Evolutionary conservation across 2,113 vertebrate species (phyloP), one percentile per base, ranked within the genome.

Genomic region (Engraulis encrasicolus): DNA sequence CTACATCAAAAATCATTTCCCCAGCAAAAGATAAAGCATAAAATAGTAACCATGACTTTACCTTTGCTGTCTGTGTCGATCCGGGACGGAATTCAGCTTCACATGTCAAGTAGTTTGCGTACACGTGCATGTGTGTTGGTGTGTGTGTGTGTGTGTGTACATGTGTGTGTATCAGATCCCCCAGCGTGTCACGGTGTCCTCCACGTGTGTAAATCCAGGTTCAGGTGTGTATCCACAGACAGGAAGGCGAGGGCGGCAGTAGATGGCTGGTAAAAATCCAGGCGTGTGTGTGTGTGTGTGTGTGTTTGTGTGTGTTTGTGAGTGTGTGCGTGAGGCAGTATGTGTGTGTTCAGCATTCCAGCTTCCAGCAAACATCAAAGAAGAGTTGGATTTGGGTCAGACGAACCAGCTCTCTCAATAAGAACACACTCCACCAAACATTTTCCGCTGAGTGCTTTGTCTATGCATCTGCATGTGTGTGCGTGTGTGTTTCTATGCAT

Each of bases 1-100:
- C 40, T 45, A 9, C 40, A 45, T 45, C 4, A 9, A 3, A 45
- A 45, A 9, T 45, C 4, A 5, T 45, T 45, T 9, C 40, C 40
- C 3, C 3, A 9, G 40, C 40, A 45, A 9, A 45, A 5, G 40
- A 45, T 45, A 45, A 45, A 45, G 9, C n/a, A 45, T 45, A 45
- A 45, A 45, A 45, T 45, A 45, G 40, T 45, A 5, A 3, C 14
- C n/a, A 37, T 7, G 27, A n/a, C 1, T 12, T 85, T 89, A 89
- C 87, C 85, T 89, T 89, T n/a, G 71, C n/a, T 85, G 85, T 89
- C 87, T 85, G 87, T 89, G 85, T 78, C 50, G 45, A 80, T 80
- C 49, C 31, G 74, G 83, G 77, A 78, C 77, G 79, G 80, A 50
- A 83, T 83, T 87, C 86, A 85, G 79, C 85, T 83, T 20, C 78